Percentiles rank a stretch among this genome's conserved stretches.
These are phyloP conservation scores for Thaleichthys pacificus DNA, from an alignment of 2,797 vertebrate genomes.

Conservation along the genomic window DNA sequence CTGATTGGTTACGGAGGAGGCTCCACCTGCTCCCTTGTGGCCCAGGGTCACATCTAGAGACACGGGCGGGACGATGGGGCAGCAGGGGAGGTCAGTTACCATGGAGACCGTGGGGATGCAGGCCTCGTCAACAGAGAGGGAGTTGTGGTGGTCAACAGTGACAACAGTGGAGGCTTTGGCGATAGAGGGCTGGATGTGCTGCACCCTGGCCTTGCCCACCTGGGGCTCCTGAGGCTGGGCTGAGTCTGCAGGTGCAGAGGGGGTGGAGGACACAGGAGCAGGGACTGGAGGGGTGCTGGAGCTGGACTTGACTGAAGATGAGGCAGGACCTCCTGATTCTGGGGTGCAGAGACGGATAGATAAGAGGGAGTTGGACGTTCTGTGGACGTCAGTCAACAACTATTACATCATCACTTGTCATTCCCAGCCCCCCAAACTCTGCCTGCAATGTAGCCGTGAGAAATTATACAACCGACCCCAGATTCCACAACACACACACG, in stretches of 20 bases:
- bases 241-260: slow-evolving; percentile 39
- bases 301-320: slow-evolving; percentile 39
- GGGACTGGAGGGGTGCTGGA: slow-evolving; percentile 42
- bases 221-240: slow-evolving; percentile 52
- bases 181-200: slow-evolving; percentile 53
- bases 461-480: slow-evolving; percentile 63
- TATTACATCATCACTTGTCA: slow-evolving; percentile 41
- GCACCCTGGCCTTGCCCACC: slow-evolving; percentile 41
- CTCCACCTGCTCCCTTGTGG: slow-evolving; percentile 42
- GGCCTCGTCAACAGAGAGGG: slow-evolving; percentile 63
- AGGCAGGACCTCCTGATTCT: slow-evolving; percentile 60
- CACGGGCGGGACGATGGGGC: slow-evolving; percentile 73
- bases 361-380: slow-evolving; percentile 7
- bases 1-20: slow-evolving; percentile 49
- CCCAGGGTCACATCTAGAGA: slow-evolving; percentile 64
- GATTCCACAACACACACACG: not conserved
- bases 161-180: slow-evolving; percentile 28
- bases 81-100: slow-evolving; percentile 76
- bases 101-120: slow-evolving; percentile 66
- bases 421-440: slow-evolving; percentile 49
- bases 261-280: slow-evolving; percentile 24
- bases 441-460: slow-evolving; percentile 49
- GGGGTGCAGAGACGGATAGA: slow-evolving; percentile 24
- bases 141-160: slow-evolving; percentile 34
- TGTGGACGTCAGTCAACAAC: no score